phyloP scores from a whole-genome alignment of 2,113 vertebrate species.

The Dascyllus trimaculatus region DNA sequence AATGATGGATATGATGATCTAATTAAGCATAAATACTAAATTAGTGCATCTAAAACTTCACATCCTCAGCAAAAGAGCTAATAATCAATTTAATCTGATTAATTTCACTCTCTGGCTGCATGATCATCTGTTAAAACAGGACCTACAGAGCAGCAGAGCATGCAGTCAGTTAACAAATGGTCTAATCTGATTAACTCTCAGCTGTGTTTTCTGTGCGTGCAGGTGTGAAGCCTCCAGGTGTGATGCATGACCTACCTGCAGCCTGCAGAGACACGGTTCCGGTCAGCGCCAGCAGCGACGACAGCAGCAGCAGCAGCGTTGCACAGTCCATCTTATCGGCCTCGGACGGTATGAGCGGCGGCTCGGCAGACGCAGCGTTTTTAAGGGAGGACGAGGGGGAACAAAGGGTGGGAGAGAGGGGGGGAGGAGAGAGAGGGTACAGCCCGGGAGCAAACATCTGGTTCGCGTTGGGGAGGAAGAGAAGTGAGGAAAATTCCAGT shows the following conservation, averaged over 20 bases:
- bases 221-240: slow-evolving; percentile 14
- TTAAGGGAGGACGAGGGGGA: slow-evolving; percentile 56
- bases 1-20: too few relatives aligned
- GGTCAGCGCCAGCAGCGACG: slow-evolving; percentile 78
- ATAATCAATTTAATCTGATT: slow-evolving; percentile 8
- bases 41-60: too few relatives aligned
- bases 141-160: background rate
- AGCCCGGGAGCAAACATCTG: slow-evolving; percentile 82
- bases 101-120: background rate
- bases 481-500: slow-evolving; percentile 76
- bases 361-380: slow-evolving; percentile 58
- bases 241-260: slow-evolving; percentile 74
- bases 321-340: slow-evolving; percentile 78
- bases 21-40: too few relatives aligned
- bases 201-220: background rate
- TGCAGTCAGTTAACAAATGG: background rate
- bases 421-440: slow-evolving; percentile 43
- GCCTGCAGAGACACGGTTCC: slow-evolving; percentile 65
- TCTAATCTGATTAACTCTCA: background rate
- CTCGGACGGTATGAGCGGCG: slow-evolving; percentile 74
- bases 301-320: slow-evolving; percentile 64
- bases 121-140: background rate
- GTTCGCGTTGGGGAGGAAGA: slow-evolving; percentile 79
- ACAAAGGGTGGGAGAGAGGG: slow-evolving; percentile 38
- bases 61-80: too few relatives aligned